Evolutionary conservation across 2,888 invertebrate species (phyloP).

Genomic region (Amiota mariae): DNA sequence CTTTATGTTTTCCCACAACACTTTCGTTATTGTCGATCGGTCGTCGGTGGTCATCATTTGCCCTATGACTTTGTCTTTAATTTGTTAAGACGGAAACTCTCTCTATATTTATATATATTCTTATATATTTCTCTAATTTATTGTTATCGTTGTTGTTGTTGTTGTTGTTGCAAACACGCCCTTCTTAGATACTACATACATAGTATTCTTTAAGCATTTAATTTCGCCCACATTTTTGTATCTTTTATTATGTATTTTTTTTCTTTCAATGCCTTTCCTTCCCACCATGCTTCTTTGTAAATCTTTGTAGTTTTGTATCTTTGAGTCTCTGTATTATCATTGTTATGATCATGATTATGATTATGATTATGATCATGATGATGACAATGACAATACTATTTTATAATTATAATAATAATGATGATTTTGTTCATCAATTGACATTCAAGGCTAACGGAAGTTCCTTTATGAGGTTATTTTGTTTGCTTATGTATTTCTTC

Average conservation of each 20-base stretch:
- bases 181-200: background rate
- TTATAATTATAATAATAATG: too few species aligned
- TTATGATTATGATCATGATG: background rate
- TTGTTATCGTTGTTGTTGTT: too few species aligned
- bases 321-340: background rate
- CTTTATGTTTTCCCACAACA: too few species aligned
- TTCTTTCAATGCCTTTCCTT: background rate
- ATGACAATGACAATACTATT: too few species aligned
- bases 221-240: background rate
- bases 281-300: background rate
- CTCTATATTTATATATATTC: too few species aligned
- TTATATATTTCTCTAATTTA: background rate
- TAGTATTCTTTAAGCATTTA: background rate
- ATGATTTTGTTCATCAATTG: conserved; percentile 57
- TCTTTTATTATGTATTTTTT: background rate
- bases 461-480: conserved; percentile 39
- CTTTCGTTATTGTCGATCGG: too few species aligned
- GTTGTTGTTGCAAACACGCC: background rate
- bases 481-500: conserved; percentile 20
- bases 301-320: background rate
- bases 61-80: background rate
- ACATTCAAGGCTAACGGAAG: conserved; percentile 69
- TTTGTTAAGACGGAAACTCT: too few species aligned
- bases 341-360: background rate
- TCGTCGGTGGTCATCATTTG: background rate